Conservation (phyloP, 2,888 invertebrate species). For the Aleiodes leptofemur region DNA sequence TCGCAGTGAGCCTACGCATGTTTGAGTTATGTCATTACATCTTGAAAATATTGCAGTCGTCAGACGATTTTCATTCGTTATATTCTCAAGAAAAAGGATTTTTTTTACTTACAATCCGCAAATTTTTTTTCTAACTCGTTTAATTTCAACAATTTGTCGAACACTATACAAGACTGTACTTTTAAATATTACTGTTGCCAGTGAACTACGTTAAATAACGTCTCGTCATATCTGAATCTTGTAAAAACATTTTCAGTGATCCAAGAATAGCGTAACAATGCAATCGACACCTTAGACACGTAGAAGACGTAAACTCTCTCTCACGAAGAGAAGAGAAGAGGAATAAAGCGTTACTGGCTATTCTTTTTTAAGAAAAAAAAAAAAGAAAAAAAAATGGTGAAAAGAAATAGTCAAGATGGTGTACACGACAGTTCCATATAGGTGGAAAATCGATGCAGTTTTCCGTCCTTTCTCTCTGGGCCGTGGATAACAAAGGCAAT, state of each 20-base stretch:
- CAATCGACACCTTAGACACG: conserved; percentile 49
- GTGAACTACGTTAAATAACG: neutral
- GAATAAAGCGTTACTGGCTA: conserved; percentile 42
- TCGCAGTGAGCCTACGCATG: too few relatives aligned
- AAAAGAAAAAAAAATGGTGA: neutral
- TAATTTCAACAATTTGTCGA: too few relatives aligned
- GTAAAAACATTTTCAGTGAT: conserved; percentile 42
- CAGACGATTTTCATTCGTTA: too few relatives aligned
- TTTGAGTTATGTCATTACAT: too few relatives aligned
- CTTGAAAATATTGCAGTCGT: too few relatives aligned
- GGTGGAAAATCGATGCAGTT: conserved; percentile 48
- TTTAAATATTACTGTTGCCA: too few relatives aligned
- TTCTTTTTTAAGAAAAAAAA: conserved; percentile 19
- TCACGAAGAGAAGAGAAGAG: neutral
- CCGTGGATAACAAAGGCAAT: conserved; percentile 65
- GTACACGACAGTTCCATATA: conserved; percentile 8
- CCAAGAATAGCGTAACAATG: conserved; percentile 55
- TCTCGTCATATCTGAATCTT: neutral
- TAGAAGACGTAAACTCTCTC: conserved; percentile 46
- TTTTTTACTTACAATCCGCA: too few relatives aligned
- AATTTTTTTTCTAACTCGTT: too few relatives aligned
- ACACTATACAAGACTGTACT: too few relatives aligned
- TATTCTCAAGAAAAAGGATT: too few relatives aligned
- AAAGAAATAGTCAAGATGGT: conserved; percentile 17
- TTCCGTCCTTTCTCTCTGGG: conserved; percentile 45